Evolutionary conservation across 1,140 invertebrate species (phyloP).

Genomic region (Aphaenogaster rudis): DNA sequence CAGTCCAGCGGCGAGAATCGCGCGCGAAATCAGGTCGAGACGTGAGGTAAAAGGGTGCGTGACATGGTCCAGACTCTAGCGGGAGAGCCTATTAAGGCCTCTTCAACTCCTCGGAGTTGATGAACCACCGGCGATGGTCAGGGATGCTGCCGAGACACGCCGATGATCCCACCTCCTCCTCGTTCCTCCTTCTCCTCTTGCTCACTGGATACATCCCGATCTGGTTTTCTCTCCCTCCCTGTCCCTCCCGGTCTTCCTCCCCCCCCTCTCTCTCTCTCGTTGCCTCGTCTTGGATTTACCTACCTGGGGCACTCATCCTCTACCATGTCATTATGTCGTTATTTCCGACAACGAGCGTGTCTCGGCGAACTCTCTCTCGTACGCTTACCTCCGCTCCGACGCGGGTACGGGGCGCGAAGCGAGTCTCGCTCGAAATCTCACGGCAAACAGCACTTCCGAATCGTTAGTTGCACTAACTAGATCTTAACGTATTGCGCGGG

Average conservation of each 20-base stretch:
- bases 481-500: constrained; percentile 18
- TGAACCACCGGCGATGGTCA: constrained; percentile 74
- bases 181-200: constrained; percentile 31
- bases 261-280: constrained; percentile 24
- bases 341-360: constrained; percentile 86
- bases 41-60: constrained; percentile 73
- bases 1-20: constrained; percentile 57
- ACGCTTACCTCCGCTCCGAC: constrained; percentile 64
- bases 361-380: constrained; percentile 79
- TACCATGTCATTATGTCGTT: constrained; percentile 87
- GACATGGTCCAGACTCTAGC: constrained; percentile 63
- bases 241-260: constrained; percentile 34
- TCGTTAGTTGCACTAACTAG: constrained; percentile 56
- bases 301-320: constrained; percentile 83
- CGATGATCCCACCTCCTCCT: constrained; percentile 13
- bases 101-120: constrained; percentile 75
- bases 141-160: constrained; percentile 72
- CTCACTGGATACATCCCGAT: constrained; percentile 39
- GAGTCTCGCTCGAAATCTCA: constrained; percentile 72
- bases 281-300: constrained; percentile 79
- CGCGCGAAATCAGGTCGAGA: constrained; percentile 75
- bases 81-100: constrained; percentile 73
- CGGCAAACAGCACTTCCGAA: constrained; percentile 70
- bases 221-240: constrained; percentile 53
- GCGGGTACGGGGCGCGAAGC: constrained; percentile 70